Evolutionary conservation across 2,797 vertebrate genomes (phyloP), one percentile per base, ranked within the genome.

Genomic region (Melanotaenia trifasciata): DNA sequence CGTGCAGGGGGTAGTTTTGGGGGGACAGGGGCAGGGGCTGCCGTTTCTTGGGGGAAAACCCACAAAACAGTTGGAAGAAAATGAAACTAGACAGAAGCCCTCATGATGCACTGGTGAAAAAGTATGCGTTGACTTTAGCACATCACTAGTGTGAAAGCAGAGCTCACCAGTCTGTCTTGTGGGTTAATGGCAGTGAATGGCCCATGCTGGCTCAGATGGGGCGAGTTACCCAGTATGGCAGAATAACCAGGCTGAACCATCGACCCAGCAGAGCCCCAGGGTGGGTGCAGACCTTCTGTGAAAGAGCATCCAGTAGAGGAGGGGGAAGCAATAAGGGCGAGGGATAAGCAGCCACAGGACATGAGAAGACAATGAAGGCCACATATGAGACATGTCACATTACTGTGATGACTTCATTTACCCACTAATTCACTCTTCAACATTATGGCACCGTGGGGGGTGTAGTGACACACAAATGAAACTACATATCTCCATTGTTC

Each of bases 1-100:
- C 95, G 20, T 97, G 98, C 84, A 98, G 95, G 87, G 96, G 96
- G 93, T 96, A 99, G 87, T 95, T 97, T 93, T 98, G 90, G 1
- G 95, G 94, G 14, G 94, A 94, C 58, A 94, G 89, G 58, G 94
- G 92, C 68, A 95, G 74, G 3, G 94, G 93, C 85, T 92, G 94
- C 40, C 94, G 91, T 88, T 95, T 96, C 95, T 95, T 28, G 16
- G 79, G 60, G 58, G 50, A 72, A 76, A 18, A 76, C 45, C 78
- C 28, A 40, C 45, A 47, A 45, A 47, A 38, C 20, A 1, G 78
- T 71, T 78, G 67, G 58, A 77, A 20, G 18, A 81, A 30, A 59
- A 36, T 22, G 72, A 13, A 79, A 57, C 12, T 33, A 70, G 16
- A 76, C 8, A 71, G 40, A 80, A 38, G 40, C 13, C 12, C 30